These are phyloP conservation scores for Megaleporinus macrocephalus DNA, from an alignment of 2,113 vertebrate species.

Conservation along the genomic window DNA sequence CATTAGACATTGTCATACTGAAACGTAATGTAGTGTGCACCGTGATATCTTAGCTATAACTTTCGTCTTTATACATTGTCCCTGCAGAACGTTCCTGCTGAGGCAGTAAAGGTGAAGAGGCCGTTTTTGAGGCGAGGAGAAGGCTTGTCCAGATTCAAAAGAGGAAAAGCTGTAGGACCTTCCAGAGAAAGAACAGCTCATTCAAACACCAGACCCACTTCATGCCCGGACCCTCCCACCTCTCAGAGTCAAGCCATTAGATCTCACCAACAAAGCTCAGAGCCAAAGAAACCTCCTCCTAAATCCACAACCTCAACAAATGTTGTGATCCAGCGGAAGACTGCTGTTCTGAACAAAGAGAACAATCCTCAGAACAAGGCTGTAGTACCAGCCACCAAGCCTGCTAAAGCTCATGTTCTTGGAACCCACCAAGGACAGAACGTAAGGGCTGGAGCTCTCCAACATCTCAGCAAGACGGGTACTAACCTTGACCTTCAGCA, in stretches of 20 bases:
- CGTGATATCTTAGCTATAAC: no score
- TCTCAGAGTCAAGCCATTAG: conserved; percentile 42
- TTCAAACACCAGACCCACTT: conserved; percentile 22
- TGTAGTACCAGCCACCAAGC: conserved; percentile 56
- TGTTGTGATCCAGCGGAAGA: conserved; percentile 81
- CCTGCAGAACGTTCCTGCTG: conserved; percentile 23
- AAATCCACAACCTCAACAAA: conserved; percentile 34
- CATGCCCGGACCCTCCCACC: conserved; percentile 54
- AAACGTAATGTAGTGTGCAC: no score
- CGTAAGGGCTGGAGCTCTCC: conserved; percentile 48
- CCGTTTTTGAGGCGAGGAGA: conserved; percentile 90
- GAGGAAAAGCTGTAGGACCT: conserved; percentile 68
- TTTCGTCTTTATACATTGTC: neutral
- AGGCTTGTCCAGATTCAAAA: conserved; percentile 87
- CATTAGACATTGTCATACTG: no score
- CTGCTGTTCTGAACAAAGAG: conserved; percentile 76
- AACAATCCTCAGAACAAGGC: conserved; percentile 61
- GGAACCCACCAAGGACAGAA: conserved; percentile 70
- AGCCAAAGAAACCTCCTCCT: conserved; percentile 50
- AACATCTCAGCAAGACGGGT: conserved; percentile 28
- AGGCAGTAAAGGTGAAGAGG: conserved; percentile 72
- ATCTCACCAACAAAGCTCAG: conserved; percentile 52
- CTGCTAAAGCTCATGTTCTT: conserved; percentile 24
- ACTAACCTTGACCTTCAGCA: conserved; percentile 15
- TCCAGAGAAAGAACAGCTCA: conserved; percentile 55